These are phyloP conservation scores for Cyrtorhinus lividipennis DNA, from an alignment of 1,140 invertebrate species.

Conservation along the genomic window DNA sequence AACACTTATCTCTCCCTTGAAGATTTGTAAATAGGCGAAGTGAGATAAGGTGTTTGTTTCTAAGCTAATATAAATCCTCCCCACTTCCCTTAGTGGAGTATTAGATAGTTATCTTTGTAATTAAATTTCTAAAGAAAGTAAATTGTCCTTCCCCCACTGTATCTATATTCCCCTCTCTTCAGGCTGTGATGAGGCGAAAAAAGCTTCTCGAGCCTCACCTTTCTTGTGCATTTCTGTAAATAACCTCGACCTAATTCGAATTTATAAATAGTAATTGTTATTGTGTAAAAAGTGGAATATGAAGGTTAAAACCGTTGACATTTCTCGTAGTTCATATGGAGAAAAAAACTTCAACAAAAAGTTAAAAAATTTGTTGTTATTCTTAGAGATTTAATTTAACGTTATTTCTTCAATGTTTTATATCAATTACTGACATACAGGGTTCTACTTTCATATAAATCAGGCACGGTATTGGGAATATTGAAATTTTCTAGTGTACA, in stretches of 20 bases:
- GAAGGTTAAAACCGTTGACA: too few species aligned
- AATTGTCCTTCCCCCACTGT: not conserved
- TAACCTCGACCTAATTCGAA: not conserved
- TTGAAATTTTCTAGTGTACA: too few species aligned
- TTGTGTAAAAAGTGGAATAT: too few species aligned
- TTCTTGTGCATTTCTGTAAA: not conserved
- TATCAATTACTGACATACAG: not conserved
- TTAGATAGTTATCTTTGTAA: not conserved
- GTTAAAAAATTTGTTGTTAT: not conserved
- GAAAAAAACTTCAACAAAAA: not conserved
- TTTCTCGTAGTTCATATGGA: too few species aligned
- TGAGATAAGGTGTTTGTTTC: constrained; percentile 3
- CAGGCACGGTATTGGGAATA: too few species aligned
- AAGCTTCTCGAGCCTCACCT: not conserved
- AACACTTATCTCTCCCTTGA: constrained; percentile 4
- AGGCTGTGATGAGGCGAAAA: constrained; percentile 5
- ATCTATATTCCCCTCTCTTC: not conserved
- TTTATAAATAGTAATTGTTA: not conserved
- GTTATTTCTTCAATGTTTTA: not conserved
- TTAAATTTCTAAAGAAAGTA: not conserved
- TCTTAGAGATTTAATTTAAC: not conserved
- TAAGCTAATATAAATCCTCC: not conserved
- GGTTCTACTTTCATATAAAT: constrained; percentile 1
- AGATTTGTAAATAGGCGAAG: not conserved
- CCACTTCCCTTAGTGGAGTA: not conserved